Evolutionary conservation across 2,888 invertebrate genomes (phyloP), one percentile per base, ranked within the genome.

Genomic region (Amphipoea lucens): DNA sequence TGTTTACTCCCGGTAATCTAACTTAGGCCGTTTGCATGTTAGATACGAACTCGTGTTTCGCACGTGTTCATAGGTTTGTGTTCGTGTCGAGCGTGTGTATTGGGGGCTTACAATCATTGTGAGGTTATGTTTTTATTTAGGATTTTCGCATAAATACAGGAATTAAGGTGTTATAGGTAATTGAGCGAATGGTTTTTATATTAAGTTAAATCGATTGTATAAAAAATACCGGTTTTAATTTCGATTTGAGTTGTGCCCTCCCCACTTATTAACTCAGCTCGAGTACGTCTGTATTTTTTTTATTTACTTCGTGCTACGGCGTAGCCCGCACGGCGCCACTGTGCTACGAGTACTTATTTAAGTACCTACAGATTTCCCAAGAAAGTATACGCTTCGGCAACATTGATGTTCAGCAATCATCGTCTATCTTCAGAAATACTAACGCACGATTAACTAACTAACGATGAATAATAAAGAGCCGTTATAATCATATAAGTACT

Each of bases 1-100:
- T 75, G 73, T 83, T 84, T 83, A 80, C 80, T 79, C 60, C 29
- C 51, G 36, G 73, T 80, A 76, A 84, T 83, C 76, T 73, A 80
- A 75, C 67, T 73, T 73, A 66, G 83, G 76, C 73, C 66, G 66
- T 74, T 76, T 71, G 57, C 73, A 63, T 75, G 84, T 76, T 76
- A 65, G 65, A 84, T 71, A 83, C 23, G 29, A 51, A 57, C 68
- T 70, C 65, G n/a, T 66, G 65, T 66, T 40, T 11, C 54, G 70
- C 73, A 84, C 70, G 73, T 76, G 81, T 66, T 74, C 75, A 70
- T 76, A 83, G 54, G 40, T 76, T 71, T 80, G 69, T 36, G 60
- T 69, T 83, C 72, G 78, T 78, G 57, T 72, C 45, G 63, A 23
- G 36, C 20, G 17, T 36, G 54, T 63, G 65, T 75, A 69, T 76